Evolutionary conservation across 1,140 invertebrate genomes (phyloP).

Genomic region (Pinna nobilis): DNA sequence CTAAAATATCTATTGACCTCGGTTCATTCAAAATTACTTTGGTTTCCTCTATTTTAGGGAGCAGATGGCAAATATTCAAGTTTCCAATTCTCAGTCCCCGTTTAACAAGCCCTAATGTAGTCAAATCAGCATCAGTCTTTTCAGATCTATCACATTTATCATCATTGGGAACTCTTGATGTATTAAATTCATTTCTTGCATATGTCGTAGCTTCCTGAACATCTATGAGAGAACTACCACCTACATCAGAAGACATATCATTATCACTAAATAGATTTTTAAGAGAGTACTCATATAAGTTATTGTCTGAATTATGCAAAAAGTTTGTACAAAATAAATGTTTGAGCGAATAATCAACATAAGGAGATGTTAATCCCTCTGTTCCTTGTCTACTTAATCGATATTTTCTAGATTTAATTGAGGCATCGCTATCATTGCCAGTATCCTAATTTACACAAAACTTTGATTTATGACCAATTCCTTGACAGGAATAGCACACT

Average conservation of each 20-base stretch:
- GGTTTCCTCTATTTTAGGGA: background rate
- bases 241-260: background rate
- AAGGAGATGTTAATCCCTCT: too few species aligned
- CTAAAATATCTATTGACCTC: background rate
- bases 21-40: background rate
- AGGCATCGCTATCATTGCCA: background rate
- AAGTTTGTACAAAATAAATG: too few species aligned
- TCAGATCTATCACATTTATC: background rate
- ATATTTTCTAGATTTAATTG: background rate
- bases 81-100: background rate
- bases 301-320: background rate
- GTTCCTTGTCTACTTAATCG: too few species aligned
- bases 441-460: background rate
- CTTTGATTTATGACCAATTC: background rate
- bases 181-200: background rate
- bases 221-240: background rate
- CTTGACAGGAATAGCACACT: background rate
- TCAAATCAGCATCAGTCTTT: background rate
- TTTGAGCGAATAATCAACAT: too few species aligned
- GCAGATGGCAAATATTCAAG: conserved; percentile 1
- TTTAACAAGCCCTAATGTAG: background rate
- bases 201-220: background rate
- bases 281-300: background rate
- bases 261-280: background rate
- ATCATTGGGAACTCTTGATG: background rate